A percentile compares a stretch with the other conserved stretches of the same genome.
phyloP scores from a whole-genome alignment of 1,140 invertebrate genomes.

The Danaus melanippus region DNA sequence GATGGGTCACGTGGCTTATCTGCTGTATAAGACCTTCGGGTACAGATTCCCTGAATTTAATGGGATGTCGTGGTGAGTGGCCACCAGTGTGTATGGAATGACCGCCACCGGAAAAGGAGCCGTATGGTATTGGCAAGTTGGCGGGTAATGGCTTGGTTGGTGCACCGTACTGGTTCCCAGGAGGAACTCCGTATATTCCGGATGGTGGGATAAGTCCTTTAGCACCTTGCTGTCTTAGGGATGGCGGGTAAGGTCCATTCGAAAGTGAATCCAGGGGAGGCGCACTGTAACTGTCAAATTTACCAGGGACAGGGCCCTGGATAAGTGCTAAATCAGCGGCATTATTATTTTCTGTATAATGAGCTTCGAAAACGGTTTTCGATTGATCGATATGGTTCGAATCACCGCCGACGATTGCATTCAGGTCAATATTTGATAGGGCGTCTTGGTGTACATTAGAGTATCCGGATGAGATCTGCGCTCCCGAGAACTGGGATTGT shows the following conservation, averaged over 20 bases:
- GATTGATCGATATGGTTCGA: conserved; percentile 67
- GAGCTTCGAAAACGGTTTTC: conserved; percentile 68
- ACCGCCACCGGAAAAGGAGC: conserved; percentile 56
- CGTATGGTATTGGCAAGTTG: conserved; percentile 62
- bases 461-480: conserved; percentile 52
- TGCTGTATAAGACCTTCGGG: conserved; percentile 77
- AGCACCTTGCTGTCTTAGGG: conserved; percentile 58
- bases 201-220: conserved; percentile 72
- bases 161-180: conserved; percentile 71
- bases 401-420: conserved; percentile 63
- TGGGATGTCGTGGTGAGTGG: conserved; percentile 72
- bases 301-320: conserved; percentile 30
- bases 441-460: conserved; percentile 64
- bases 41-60: conserved; percentile 80
- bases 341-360: conserved; percentile 55
- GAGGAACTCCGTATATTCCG: conserved; percentile 71
- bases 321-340: conserved; percentile 30
- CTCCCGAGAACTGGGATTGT: conserved; percentile 31
- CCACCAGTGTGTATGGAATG: conserved; percentile 59
- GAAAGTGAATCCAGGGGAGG: conserved; percentile 68
- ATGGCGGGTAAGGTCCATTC: conserved; percentile 67
- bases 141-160: conserved; percentile 66
- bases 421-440: conserved; percentile 61
- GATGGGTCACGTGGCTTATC: conserved; percentile 73
- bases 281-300: conserved; percentile 65